phyloP scores from a whole-genome alignment of 1,140 invertebrate genomes.

The Theocolax elegans region DNA sequence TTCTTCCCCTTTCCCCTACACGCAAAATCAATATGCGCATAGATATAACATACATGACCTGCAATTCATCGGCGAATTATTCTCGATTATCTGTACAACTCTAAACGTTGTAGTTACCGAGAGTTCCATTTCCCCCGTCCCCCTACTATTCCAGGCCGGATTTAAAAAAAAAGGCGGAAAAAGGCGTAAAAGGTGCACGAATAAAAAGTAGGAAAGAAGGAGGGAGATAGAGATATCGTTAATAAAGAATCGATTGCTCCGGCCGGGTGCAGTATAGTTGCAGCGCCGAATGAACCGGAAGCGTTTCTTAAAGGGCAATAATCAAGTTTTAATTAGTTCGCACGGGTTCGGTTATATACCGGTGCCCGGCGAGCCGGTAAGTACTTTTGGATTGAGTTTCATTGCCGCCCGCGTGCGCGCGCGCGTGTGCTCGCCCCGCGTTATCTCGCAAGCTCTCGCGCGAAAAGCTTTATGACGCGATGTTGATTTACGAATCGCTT shows the following conservation, averaged over 20 bases:
- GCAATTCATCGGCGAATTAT: too few relatives aligned
- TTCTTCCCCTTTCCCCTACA: too few relatives aligned
- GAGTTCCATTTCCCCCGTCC: too few relatives aligned
- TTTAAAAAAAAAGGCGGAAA: neutral
- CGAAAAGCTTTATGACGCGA: neutral
- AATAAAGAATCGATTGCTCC: slow-evolving; percentile 15
- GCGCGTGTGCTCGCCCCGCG: too few relatives aligned
- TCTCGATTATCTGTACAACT: neutral
- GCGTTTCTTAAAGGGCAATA: slow-evolving; percentile 11
- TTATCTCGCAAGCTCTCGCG: neutral
- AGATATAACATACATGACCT: too few relatives aligned
- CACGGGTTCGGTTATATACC: neutral
- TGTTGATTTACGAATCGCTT: slow-evolving; percentile 26
- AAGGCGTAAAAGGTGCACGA: neutral
- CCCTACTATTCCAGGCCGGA: too few relatives aligned
- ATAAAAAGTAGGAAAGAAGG: neutral
- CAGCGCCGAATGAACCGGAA: slow-evolving; percentile 7
- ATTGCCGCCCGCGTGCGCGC: too few relatives aligned
- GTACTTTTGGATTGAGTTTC: slow-evolving; percentile 28
- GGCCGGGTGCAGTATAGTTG: too few relatives aligned
- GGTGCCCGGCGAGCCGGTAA: neutral
- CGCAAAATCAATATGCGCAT: too few relatives aligned
- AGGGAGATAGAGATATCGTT: neutral
- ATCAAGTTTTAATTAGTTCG: slow-evolving; percentile 35
- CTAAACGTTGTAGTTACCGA: too few relatives aligned